A percentile compares a stretch with the other conserved stretches of the same genome.
Evolutionary conservation across 92 coral and sea anemone species (phyloP).

Genomic region (Zoanthus gigantus): DNA sequence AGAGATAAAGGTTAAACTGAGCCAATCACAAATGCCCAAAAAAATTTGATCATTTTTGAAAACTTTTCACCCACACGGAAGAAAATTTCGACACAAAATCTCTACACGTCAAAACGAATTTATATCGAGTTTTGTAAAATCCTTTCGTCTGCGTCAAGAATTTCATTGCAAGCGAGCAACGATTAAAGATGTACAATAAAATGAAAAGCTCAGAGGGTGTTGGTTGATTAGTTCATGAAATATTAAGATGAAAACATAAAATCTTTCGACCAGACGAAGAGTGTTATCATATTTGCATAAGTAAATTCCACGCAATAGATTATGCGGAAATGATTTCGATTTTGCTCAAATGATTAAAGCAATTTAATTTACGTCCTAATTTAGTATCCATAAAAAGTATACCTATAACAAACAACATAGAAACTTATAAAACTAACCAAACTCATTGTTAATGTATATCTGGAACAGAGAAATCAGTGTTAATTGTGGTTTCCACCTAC

Average conservation of each 20-base stretch:
- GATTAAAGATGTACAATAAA: not conserved
- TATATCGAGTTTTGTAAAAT: not conserved
- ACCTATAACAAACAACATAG: not conserved
- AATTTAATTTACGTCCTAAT: not conserved
- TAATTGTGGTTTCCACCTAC: constrained; percentile 17
- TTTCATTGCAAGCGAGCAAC: not conserved
- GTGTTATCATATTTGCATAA: no score
- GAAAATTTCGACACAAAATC: not conserved
- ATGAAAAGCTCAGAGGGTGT: not conserved
- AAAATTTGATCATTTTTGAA: not conserved
- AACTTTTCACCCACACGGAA: not conserved
- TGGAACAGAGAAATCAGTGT: not conserved
- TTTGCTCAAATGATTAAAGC: not conserved
- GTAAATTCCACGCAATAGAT: constrained; percentile 21
- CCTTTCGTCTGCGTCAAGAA: not conserved
- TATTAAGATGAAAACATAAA: not conserved
- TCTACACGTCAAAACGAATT: not conserved
- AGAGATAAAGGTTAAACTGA: not conserved
- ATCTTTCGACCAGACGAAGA: constrained; percentile 23
- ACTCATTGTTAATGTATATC: constrained; percentile 12
- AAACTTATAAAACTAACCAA: not conserved
- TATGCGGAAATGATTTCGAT: constrained; percentile 43
- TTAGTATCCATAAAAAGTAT: not conserved
- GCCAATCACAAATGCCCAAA: not conserved
- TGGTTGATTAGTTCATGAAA: not conserved